Evolutionary conservation across 2,797 vertebrate species (phyloP), one percentile per base, ranked within the genome.

Genomic region (Lepilemur septentrionalis): DNA sequence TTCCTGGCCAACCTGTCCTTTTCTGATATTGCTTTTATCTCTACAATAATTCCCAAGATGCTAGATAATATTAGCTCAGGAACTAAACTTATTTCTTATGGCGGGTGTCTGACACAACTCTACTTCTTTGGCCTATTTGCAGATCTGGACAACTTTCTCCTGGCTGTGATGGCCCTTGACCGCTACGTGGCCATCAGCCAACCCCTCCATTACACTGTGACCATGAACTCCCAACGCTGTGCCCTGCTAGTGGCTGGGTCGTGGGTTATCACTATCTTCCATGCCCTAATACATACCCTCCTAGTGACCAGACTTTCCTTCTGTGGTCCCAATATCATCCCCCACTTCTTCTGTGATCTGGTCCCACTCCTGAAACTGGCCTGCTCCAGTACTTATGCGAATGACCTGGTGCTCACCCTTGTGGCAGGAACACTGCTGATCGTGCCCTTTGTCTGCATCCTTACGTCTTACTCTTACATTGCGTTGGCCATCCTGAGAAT

Each of bases 261-360:
- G 4, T 97, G 95, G 72, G 43, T 84, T 13, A 72, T 96, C 65
- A 96, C 89, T 92, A 69, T 38, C 4, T 43, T 94, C n/a, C 70
- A 94, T 75, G 93, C 92, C 78, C 81, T 96, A 14, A 35, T 97
- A 25, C 95, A 97, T 59, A 92, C 90, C 14, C 69, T 96, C 35
- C 41, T 97, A 38, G 52, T 94, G 23, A 90, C 55, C 57, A 89
- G 69, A 17, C 80, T 94, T 81, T 92, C 85, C 25, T 97, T 97
- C 78, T 97, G 95, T 93, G 95, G 81, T 43, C 61, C 96, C 43
- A 94, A 52, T 63, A 30, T 76, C 23, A 85, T 93, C 22, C 83
- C 86, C 32, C 91, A 97, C 63, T 97, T 96, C 57, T 97, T 96
- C 59, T 97, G 96, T 83, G 96, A 97, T 59, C 80, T 97, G 50